Evolutionary conservation across 92 coral and sea anemone genomes (phyloP), one percentile per base, ranked within the genome.

Genomic region (Palythoa grandiflora): DNA sequence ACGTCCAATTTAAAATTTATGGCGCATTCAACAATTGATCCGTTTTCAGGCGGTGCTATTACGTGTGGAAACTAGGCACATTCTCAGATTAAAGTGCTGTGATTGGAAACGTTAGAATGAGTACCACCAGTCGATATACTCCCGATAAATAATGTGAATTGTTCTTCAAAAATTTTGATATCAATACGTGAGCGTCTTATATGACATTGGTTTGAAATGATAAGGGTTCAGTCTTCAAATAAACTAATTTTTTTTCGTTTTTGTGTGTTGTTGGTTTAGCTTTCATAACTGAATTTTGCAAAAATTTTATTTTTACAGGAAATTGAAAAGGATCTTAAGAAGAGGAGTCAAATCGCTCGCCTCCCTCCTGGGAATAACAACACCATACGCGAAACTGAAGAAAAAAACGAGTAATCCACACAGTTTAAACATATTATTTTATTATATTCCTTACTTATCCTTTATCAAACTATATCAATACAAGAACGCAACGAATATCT

Each of bases 261-360:
- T 68, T 70, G 9, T 11, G 13, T 70, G 75, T 5, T 2, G 36
- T 10, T 1, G 47, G 17, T 70, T 10, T 9, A 38, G n/a, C 28
- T 63, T 8, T 70, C 10, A 8, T 8, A 35, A 11, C 28, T 11
- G 6, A 0, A 3, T 70, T 70, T 65, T 65, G 61, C 17, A 63
- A 35, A 35, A 28, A 28, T 36, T 11, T 36, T 70, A 9, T 16
- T 17, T 81, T 28, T 28, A 28, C 20, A 81, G 86, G 86, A 81
- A 66, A 81, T 81, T 11, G 86, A 81, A 81, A 63, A 21, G 75
- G 86, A 81, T 48, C 73, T 81, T 47, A 3, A 66, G 52, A 81
- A 81, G 86, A 81, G 86, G 63, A 81, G 28, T 61, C 75, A 50
- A 53, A 81, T 81, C 44, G 73, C 75, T 50, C 76, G 74, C 6